Percentiles rank a stretch among this genome's conserved stretches.
Conservation (phyloP, 64 coral and sea anemone species). For the Porites lutea region DNA sequence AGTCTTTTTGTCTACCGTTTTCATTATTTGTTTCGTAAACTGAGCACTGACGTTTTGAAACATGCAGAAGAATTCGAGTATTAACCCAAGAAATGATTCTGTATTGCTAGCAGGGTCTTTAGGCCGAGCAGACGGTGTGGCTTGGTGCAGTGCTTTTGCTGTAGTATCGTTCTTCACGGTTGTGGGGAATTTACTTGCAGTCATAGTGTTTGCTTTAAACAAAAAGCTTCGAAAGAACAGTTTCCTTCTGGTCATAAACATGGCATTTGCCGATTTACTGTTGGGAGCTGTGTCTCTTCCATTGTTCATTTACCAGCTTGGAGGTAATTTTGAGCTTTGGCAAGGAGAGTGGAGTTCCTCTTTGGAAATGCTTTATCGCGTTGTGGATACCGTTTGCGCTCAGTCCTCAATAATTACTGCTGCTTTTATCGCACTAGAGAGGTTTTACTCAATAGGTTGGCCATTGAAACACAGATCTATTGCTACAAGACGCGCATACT, state of each 20-base stretch:
- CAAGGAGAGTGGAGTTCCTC: background rate
- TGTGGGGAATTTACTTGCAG: background rate
- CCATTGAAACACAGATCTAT: constrained; percentile 25
- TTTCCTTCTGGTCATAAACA: constrained; percentile 46
- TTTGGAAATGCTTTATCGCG: constrained; percentile 13
- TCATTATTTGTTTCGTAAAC: background rate
- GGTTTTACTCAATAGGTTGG: constrained; percentile 25
- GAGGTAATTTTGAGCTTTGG: constrained; percentile 11
- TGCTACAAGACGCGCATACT: background rate
- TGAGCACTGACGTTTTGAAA: too few relatives aligned
- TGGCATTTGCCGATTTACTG: constrained; percentile 41
- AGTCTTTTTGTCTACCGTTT: too few relatives aligned
- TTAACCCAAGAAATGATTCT: background rate
- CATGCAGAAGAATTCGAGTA: background rate
- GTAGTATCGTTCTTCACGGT: background rate
- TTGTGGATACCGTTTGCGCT: constrained; percentile 28
- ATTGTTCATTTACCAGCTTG: constrained; percentile 8
- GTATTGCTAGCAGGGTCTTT: background rate
- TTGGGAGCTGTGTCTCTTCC: constrained; percentile 5
- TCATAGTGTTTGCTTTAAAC: constrained; percentile 34
- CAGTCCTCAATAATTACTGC: constrained; percentile 44
- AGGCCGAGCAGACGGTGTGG: background rate
- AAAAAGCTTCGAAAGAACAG: constrained; percentile 48
- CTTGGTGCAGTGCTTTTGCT: constrained; percentile 16
- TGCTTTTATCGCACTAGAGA: constrained; percentile 27